Percentiles rank a stretch among this genome's conserved stretches.
phyloP scores from a whole-genome alignment of 2,113 vertebrate species.

The Notiomystis cincta region DNA sequence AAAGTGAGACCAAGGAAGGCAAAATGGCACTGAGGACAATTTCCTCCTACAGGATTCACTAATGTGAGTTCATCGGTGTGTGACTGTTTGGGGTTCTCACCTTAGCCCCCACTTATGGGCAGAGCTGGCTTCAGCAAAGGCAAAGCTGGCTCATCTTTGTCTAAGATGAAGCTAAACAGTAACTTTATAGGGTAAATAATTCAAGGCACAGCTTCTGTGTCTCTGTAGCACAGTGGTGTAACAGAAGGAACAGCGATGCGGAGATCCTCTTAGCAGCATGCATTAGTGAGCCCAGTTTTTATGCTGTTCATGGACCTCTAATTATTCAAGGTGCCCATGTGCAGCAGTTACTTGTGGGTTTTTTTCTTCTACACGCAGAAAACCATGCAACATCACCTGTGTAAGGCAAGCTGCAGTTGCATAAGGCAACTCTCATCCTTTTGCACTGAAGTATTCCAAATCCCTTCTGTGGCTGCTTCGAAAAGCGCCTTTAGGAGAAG shows the following conservation, averaged over 20 bases:
- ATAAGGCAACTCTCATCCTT: neutral
- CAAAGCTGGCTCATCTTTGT: neutral
- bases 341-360: neutral
- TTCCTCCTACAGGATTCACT: neutral
- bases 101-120: neutral
- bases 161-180: neutral
- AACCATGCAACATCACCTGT: neutral
- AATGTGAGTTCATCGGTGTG: neutral
- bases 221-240: neutral
- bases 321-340: neutral
- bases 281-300: neutral
- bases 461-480: neutral
- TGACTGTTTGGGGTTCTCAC: accelerated
- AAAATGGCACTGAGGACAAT: neutral
- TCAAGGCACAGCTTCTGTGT: neutral
- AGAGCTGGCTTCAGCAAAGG: neutral
- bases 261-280: neutral
- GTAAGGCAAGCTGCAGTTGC: neutral
- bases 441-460: neutral
- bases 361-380: neutral
- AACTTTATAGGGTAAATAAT: neutral
- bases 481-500: neutral
- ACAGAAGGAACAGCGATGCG: neutral
- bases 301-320: neutral
- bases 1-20: neutral